Evolutionary conservation across 2,113 vertebrate genomes (phyloP), one percentile per base, ranked within the genome.

Genomic region (Marcusenius ussheri): DNA sequence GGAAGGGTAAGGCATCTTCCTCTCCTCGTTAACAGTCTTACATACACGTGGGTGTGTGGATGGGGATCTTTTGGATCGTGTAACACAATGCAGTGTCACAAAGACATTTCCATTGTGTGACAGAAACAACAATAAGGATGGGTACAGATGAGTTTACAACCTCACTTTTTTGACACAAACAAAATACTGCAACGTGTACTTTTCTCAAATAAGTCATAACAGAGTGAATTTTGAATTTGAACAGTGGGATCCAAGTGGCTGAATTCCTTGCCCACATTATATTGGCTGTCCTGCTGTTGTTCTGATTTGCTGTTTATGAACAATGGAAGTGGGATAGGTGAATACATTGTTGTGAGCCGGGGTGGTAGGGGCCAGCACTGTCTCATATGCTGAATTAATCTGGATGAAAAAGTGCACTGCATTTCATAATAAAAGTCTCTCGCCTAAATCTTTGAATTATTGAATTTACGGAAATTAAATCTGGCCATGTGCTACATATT

Each of bases 351-450:
- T 80, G 74, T 2, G 35, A 80, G 35, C 13, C 0, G 35, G 35
- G 74, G 15, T 35, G 74, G 74, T n/a, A 39, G 74, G 74, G 31
- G 13, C 70, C 31, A 77, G 31, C 70, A 77, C 17, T 77, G 70
- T 39, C 70, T 35, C 70, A 39, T 39, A 77, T 77, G 35, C 74
- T 80, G 35, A 80, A 42, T 8, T 35, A 80, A 47, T 24, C n/a
- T 46, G 24, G 83, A n/a, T n/a, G 42, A 84, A 47, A 84, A 45
- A 46, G 45, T 24, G 24, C 83, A 24, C 39, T 10, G 45, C 3
- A 3, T 84, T 84, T 84, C 45, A 84, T 46, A 84, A 84, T 84
- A 84, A 84, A 84, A 83, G 80, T 83, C 35, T 45, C 35, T 83
- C 0, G 17, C 39, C 21, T 3, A 83, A 84, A 45, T n/a, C 45